These are phyloP conservation scores for Ectemnius lituratus DNA, from an alignment of 2,888 invertebrate genomes.

Conservation along the genomic window DNA sequence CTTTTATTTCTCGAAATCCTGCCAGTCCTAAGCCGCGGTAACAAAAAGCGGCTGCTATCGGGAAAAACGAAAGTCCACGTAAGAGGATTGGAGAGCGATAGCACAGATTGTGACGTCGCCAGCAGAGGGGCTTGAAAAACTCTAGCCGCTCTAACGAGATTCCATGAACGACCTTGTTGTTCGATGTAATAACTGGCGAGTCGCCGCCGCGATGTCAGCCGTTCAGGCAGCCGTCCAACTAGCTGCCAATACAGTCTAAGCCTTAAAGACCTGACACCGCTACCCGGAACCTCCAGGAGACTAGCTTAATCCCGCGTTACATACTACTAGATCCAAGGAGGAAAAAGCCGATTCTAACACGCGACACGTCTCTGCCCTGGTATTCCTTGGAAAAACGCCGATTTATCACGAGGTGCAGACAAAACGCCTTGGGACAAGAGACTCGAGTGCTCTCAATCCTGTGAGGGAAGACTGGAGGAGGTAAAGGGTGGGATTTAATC, in stretches of 20 bases:
- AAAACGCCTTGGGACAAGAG: too few relatives aligned
- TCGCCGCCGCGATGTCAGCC: slow-evolving; percentile 24
- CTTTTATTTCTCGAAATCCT: slow-evolving; percentile 1
- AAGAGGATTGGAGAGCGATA: slow-evolving; percentile 8
- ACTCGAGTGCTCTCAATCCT: too few relatives aligned
- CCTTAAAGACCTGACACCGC: slow-evolving; percentile 20
- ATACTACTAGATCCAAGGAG: background rate
- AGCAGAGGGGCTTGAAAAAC: slow-evolving; percentile 34
- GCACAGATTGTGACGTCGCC: slow-evolving; percentile 40
- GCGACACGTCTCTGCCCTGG: background rate
- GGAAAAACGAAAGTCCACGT: slow-evolving; percentile 7
- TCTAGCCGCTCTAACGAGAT: slow-evolving; percentile 32
- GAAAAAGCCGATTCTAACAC: background rate
- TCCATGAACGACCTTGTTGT: slow-evolving; percentile 39
- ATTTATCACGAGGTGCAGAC: too few relatives aligned
- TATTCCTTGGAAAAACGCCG: background rate
- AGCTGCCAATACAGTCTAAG: slow-evolving; percentile 40
- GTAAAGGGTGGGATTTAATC: too few relatives aligned
- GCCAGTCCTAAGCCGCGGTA: background rate
- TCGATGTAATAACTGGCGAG: slow-evolving; percentile 52
- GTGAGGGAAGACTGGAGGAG: too few relatives aligned
- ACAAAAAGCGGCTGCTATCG: slow-evolving; percentile 18
- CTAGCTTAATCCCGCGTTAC: slow-evolving; percentile 18
- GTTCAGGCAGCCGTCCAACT: slow-evolving; percentile 45
- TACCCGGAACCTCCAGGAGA: slow-evolving; percentile 32